phyloP scores from a whole-genome alignment of 1,140 invertebrate genomes.

The Monochamus saltuarius region DNA sequence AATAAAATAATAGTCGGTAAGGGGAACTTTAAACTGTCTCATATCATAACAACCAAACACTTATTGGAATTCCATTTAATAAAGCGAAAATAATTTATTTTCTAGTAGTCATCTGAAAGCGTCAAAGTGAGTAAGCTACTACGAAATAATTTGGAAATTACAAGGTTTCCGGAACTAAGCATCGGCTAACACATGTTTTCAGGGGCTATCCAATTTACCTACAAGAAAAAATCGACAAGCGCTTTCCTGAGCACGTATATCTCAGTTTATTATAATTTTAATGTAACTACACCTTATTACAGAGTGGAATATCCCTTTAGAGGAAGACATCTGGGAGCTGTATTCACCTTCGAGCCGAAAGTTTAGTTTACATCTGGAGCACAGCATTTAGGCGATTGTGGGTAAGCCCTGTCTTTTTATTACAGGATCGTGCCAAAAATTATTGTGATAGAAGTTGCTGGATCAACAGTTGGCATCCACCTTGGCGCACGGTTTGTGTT shows the following conservation, averaged over 20 bases:
- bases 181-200: slow-evolving; percentile 4
- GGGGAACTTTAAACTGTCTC: too few relatives aligned
- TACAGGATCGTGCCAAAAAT: slow-evolving; percentile 9
- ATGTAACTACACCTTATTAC: not conserved
- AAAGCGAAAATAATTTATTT: too few relatives aligned
- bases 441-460: slow-evolving; percentile 1
- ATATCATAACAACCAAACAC: too few relatives aligned
- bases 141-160: slow-evolving; percentile 4
- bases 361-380: slow-evolving; percentile 9
- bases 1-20: too few relatives aligned
- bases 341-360: not conserved
- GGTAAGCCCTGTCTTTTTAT: slow-evolving; percentile 11
- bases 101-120: too few relatives aligned
- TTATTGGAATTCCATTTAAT: too few relatives aligned
- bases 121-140: too few relatives aligned
- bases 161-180: slow-evolving; percentile 2
- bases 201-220: not conserved
- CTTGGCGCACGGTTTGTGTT: not conserved
- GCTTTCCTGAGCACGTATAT: not conserved
- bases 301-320: not conserved
- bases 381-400: slow-evolving; percentile 2
- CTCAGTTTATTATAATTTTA: not conserved
- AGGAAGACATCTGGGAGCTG: slow-evolving; percentile 6
- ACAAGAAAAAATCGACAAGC: not conserved
- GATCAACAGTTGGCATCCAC: slow-evolving; percentile 8